Conservation (phyloP, 2,888 invertebrate genomes). For the Lymantria dispar region DNA sequence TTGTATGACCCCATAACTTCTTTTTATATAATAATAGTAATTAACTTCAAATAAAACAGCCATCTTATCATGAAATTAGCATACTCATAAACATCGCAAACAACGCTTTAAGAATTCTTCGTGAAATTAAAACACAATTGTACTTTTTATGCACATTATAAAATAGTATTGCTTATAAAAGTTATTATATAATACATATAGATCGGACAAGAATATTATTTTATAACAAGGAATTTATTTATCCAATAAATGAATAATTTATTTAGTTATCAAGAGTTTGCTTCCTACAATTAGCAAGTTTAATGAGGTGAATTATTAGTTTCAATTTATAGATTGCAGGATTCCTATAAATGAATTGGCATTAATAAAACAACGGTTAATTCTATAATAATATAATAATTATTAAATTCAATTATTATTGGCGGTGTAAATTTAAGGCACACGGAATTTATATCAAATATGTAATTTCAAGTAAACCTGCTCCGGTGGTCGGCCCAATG, state of each 20-base stretch:
- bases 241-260: constrained; percentile 9
- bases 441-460: neutral
- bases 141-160: constrained; percentile 78
- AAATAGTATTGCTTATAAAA: constrained; percentile 72
- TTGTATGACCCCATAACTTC: too few relatives aligned
- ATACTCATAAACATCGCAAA: constrained; percentile 59
- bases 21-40: constrained; percentile 1
- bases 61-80: constrained; percentile 54
- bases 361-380: constrained; percentile 11
- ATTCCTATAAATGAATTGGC: constrained; percentile 18
- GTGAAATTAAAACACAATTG: constrained; percentile 61
- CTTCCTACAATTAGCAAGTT: constrained; percentile 23
- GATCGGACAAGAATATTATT: neutral
- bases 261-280: constrained; percentile 8
- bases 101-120: constrained; percentile 48
- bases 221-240: constrained; percentile 2
- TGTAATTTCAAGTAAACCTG: too few relatives aligned
- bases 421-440: neutral
- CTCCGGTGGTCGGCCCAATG: too few relatives aligned
- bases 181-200: constrained; percentile 45
- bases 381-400: neutral
- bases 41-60: constrained; percentile 6
- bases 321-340: constrained; percentile 12
- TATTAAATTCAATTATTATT: constrained; percentile 8
- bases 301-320: constrained; percentile 16